phyloP scores from a whole-genome alignment of 1,140 invertebrate genomes.

The Eumeta japonica region DNA sequence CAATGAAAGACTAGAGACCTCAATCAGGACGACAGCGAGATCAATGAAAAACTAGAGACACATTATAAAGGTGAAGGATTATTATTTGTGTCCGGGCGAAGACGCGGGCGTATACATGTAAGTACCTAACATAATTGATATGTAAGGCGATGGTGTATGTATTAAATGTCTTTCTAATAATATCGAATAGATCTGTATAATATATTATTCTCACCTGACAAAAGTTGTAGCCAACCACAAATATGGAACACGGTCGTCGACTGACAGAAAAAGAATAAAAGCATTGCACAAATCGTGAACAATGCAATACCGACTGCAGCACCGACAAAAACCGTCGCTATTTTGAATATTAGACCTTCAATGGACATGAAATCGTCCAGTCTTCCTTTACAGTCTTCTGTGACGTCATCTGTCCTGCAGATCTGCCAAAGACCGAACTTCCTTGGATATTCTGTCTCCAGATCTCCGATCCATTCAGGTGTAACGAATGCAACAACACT shows the following conservation, averaged over 20 bases:
- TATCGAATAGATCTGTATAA: not conserved
- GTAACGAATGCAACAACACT: slow-evolving; percentile 92
- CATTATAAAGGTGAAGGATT: too few species aligned
- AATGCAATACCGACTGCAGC: slow-evolving; percentile 81
- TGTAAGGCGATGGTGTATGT: too few species aligned
- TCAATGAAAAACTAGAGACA: too few species aligned
- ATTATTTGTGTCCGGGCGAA: too few species aligned
- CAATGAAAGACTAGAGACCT: too few species aligned
- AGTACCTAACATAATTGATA: too few species aligned
- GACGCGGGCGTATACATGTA: too few species aligned
- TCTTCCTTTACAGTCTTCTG: slow-evolving; percentile 77
- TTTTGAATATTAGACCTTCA: slow-evolving; percentile 68
- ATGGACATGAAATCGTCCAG: slow-evolving; percentile 83
- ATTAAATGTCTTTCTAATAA: slow-evolving; percentile 1
- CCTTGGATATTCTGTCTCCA: slow-evolving; percentile 81
- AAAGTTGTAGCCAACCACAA: slow-evolving; percentile 89
- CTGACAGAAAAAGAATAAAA: slow-evolving; percentile 92
- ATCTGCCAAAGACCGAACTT: slow-evolving; percentile 90
- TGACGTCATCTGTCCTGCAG: slow-evolving; percentile 70
- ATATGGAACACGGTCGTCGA: slow-evolving; percentile 91
- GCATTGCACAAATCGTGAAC: slow-evolving; percentile 81
- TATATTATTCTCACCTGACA: slow-evolving; percentile 73
- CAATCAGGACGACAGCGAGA: too few species aligned
- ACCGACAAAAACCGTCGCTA: slow-evolving; percentile 85
- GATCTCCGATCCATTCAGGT: slow-evolving; percentile 89